These are phyloP conservation scores for Cyphomyrus plagiostoma DNA, from an alignment of 2,113 vertebrate genomes.

Conservation along the genomic window DNA sequence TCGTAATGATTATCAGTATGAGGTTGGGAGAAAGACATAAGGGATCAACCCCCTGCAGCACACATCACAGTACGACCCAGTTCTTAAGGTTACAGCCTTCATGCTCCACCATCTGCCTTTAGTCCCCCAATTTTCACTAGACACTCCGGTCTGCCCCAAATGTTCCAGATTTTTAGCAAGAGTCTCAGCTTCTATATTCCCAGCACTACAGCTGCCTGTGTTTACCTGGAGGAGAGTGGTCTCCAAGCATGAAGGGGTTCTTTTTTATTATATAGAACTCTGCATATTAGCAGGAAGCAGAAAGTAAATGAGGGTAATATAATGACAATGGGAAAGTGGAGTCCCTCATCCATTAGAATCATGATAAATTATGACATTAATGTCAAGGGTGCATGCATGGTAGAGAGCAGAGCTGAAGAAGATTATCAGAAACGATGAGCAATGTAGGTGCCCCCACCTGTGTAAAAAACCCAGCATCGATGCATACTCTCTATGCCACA, in stretches of 20 bases:
- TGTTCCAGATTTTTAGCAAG: neutral
- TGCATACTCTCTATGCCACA: neutral
- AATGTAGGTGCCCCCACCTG: neutral
- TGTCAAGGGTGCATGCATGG: neutral
- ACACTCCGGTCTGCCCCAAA: neutral
- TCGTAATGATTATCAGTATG: neutral
- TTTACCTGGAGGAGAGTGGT: neutral
- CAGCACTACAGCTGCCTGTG: neutral
- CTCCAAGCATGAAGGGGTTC: neutral
- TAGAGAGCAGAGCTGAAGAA: neutral
- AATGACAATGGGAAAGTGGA: neutral
- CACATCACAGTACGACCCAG: neutral
- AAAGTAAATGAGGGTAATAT: neutral
- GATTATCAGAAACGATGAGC: neutral
- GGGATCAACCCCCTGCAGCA: neutral
- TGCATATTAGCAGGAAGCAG: neutral
- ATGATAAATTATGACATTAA: neutral
- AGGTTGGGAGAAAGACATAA: neutral
- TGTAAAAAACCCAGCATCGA: neutral
- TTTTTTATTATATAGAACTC: neutral
- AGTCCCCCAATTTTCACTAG: neutral
- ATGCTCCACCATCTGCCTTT: neutral
- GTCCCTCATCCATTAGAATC: neutral
- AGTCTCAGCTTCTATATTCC: neutral
- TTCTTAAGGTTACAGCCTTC: neutral